These are phyloP conservation scores for Blennius ocellaris DNA, from an alignment of 2,113 vertebrate species.

Conservation along the genomic window DNA sequence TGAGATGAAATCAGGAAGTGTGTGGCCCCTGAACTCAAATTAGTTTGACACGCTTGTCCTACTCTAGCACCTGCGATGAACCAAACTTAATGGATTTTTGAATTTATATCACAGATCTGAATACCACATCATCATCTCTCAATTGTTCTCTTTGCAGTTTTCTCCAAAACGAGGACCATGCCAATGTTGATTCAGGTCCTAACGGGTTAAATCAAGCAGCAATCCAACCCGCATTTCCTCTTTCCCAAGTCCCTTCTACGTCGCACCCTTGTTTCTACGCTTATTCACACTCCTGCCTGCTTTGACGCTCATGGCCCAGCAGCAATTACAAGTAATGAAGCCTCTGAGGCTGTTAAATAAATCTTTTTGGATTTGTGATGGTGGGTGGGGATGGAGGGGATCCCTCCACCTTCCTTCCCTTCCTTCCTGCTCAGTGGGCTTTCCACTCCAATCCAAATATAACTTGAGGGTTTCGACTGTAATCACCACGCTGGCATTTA, in stretches of 20 bases:
- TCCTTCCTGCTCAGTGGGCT: conserved; percentile 11
- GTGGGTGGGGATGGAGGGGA: neutral
- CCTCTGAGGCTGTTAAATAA: conserved; percentile 44
- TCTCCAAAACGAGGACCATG: too few relatives aligned
- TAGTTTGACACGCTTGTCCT: too few relatives aligned
- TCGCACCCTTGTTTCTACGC: neutral
- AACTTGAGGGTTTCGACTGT: conserved; percentile 16
- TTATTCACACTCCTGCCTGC: conserved; percentile 1
- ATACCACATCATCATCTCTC: too few relatives aligned
- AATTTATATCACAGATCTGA: too few relatives aligned
- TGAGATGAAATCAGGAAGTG: too few relatives aligned
- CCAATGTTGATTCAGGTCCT: neutral
- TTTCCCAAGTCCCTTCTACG: neutral
- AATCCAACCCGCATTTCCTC: neutral
- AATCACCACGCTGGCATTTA: conserved; percentile 25
- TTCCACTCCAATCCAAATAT: conserved; percentile 18
- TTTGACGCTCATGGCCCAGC: neutral
- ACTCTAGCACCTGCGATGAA: too few relatives aligned
- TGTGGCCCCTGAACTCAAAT: too few relatives aligned
- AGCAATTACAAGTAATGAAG: conserved; percentile 47
- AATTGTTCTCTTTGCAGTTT: too few relatives aligned
- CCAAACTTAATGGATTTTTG: too few relatives aligned
- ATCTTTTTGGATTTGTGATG: conserved; percentile 24
- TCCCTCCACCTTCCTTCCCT: conserved; percentile 26
- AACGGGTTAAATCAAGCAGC: neutral